These are phyloP conservation scores for Archips crataeganus DNA, from an alignment of 2,888 invertebrate genomes.

Conservation along the genomic window DNA sequence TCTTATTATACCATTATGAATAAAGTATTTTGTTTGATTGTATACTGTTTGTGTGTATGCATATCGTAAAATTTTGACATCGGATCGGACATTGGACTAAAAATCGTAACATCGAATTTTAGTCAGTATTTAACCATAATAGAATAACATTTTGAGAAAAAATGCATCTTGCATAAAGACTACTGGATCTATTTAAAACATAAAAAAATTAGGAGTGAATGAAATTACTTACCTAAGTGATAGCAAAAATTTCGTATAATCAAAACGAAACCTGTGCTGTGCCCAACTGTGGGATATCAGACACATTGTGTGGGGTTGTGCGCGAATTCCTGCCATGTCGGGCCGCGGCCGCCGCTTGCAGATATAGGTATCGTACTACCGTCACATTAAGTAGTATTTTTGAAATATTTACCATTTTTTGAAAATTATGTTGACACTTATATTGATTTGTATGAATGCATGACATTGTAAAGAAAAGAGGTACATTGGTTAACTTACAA, in stretches of 20 bases:
- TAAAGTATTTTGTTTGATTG: neutral
- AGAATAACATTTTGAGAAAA: neutral
- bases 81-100: neutral
- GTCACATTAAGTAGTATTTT: constrained; percentile 59
- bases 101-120: constrained; percentile 3
- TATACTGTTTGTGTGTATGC: neutral
- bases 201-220: neutral
- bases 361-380: constrained; percentile 41
- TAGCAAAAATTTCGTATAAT: neutral
- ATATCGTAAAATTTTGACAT: constrained; percentile 5
- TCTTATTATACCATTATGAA: neutral
- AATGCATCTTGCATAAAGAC: neutral
- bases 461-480: neutral
- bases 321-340: constrained; percentile 16
- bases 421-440: constrained; percentile 46
- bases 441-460: constrained; percentile 37
- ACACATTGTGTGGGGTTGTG: neutral
- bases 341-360: constrained; percentile 25
- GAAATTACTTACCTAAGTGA: neutral
- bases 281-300: neutral
- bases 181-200: neutral
- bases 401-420: constrained; percentile 71
- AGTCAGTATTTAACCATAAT: neutral
- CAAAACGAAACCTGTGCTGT: neutral
- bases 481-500: neutral